A percentile compares a stretch with the other conserved stretches of the same genome.
Conservation (phyloP, 2,797 vertebrate species). For the Hippoglossus hippoglossus region DNA sequence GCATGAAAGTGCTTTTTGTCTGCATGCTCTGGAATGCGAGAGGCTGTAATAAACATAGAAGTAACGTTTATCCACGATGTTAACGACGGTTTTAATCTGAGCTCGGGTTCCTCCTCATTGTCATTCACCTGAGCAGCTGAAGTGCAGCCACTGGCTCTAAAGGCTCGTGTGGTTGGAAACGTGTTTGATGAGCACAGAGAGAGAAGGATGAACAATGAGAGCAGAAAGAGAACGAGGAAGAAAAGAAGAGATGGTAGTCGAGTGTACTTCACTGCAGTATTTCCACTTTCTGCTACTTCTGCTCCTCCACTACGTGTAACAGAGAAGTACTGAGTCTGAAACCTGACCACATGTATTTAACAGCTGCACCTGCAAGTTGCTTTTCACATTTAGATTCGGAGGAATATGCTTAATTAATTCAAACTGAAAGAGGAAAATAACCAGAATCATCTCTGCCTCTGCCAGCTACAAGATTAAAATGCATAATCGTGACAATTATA, state of each 20-base stretch:
- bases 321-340: neutral
- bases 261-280: neutral
- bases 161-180: constrained; percentile 19
- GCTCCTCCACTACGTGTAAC: neutral
- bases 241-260: neutral
- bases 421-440: neutral
- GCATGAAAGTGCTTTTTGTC: constrained; percentile 28
- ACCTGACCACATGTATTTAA: neutral
- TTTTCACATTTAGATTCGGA: neutral
- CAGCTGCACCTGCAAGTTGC: neutral
- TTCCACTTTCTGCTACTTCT: neutral
- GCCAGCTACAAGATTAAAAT: neutral
- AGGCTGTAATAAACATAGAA: constrained; percentile 1
- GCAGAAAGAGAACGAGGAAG: neutral
- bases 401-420: neutral
- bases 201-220: neutral
- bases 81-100: constrained; percentile 43
- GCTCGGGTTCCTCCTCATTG: constrained; percentile 53
- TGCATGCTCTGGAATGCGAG: constrained; percentile 32
- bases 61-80: no score
- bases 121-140: constrained; percentile 63
- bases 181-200: constrained; percentile 22
- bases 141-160: constrained; percentile 16
- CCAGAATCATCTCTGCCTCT: neutral
- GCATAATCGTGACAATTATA: neutral